Percentiles rank a stretch among this genome's conserved stretches.
phyloP scores from a whole-genome alignment of 2,113 vertebrate species.

The Anseranas semipalmata region DNA sequence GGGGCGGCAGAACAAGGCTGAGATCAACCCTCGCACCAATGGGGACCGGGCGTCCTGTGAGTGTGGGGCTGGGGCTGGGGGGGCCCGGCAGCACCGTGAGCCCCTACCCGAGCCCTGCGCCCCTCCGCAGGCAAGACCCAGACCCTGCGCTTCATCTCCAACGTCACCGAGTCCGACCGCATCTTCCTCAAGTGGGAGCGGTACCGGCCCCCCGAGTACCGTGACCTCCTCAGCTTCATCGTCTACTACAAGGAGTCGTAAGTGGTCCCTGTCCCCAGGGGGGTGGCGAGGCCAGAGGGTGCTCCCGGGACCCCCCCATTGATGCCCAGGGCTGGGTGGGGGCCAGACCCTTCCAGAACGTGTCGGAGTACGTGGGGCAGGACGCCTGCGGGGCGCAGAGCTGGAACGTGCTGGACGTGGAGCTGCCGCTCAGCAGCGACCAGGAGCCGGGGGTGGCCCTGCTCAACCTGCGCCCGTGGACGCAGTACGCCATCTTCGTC shows the following conservation, averaged over 20 bases:
- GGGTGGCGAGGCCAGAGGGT: fast-evolving
- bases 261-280: not conserved
- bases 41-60: constrained; percentile 83
- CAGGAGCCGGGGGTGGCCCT: constrained; percentile 77
- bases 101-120: not conserved
- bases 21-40: constrained; percentile 85
- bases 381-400: constrained; percentile 81
- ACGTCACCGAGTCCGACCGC: constrained; percentile 74
- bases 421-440: constrained; percentile 76
- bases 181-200: constrained; percentile 83
- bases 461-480: constrained; percentile 82
- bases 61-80: not conserved
- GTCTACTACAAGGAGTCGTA: constrained; percentile 87
- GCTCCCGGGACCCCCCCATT: fast-evolving
- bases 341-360: constrained; percentile 82
- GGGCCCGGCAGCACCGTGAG: fast-evolving
- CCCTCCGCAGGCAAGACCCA: constrained; percentile 75
- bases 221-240: constrained; percentile 82
- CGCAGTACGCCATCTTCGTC: constrained; percentile 83
- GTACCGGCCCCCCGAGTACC: constrained; percentile 76
- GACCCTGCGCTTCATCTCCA: constrained; percentile 79
- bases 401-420: constrained; percentile 83
- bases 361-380: constrained; percentile 80
- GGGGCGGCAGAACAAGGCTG: constrained; percentile 83
- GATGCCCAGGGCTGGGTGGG: not conserved